Conservation (phyloP, 2,888 invertebrate genomes). For the Aelia acuminata region DNA sequence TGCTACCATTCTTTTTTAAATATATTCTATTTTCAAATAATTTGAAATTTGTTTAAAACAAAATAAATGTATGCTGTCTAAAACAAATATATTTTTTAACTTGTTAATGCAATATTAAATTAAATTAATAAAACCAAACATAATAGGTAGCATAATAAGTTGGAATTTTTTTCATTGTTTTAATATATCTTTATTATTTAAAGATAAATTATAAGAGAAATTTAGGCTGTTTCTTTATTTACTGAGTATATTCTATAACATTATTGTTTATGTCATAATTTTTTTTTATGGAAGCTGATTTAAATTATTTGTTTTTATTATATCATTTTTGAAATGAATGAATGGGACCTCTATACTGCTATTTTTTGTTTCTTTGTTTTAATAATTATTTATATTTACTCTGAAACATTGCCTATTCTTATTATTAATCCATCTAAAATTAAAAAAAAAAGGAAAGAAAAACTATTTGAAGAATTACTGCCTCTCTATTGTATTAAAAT, state of each 20-base stretch:
- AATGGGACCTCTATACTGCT: slow-evolving; percentile 14
- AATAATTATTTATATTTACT: background rate
- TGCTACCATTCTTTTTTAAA: too few species aligned
- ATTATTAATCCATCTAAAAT: background rate
- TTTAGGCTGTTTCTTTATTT: background rate
- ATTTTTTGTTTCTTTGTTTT: background rate
- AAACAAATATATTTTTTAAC: too few species aligned
- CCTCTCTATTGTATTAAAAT: background rate
- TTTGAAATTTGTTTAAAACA: too few species aligned
- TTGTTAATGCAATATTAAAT: background rate
- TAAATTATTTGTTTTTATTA: background rate
- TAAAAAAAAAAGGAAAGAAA: background rate
- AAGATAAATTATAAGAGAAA: background rate
- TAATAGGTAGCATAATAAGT: background rate
- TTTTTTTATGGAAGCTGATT: background rate
- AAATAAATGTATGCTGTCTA: too few species aligned
- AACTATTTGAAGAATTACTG: slow-evolving; percentile 16
- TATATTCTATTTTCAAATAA: too few species aligned
- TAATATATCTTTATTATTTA: background rate
- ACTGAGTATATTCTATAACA: background rate
- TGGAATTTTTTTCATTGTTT: background rate
- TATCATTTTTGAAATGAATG: background rate
- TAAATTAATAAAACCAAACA: background rate
- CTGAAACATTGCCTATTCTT: background rate
- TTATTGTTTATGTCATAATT: background rate